phyloP scores from a whole-genome alignment of 2,888 invertebrate species.

The Hirudinaria manillensis region DNA sequence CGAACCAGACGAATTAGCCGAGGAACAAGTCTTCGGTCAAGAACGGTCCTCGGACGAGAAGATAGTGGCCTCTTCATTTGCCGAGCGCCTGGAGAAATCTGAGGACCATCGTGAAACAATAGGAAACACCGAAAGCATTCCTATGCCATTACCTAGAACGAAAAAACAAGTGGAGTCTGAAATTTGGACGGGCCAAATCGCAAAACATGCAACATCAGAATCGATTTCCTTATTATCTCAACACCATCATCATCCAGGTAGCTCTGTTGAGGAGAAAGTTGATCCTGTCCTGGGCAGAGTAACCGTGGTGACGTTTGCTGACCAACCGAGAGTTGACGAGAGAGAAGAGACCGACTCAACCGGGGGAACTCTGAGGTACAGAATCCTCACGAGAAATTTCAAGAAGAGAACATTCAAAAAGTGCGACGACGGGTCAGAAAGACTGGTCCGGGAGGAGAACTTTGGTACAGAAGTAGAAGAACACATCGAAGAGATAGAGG shows the following conservation, averaged over 20 bases:
- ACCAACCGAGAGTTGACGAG: slow-evolving; percentile 26
- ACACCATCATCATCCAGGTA: neutral
- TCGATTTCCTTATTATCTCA: neutral
- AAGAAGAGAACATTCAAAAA: neutral
- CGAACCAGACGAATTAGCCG: neutral
- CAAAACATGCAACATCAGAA: neutral
- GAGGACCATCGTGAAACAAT: neutral
- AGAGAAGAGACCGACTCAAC: slow-evolving; percentile 17
- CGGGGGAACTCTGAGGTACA: slow-evolving; percentile 18
- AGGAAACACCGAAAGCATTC: neutral
- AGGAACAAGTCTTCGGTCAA: neutral
- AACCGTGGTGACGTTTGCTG: neutral
- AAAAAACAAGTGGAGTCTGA: neutral
- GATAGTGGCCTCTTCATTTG: neutral
- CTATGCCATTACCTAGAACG: neutral
- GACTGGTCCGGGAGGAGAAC: slow-evolving; percentile 1
- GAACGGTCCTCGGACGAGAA: neutral
- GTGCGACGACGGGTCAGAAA: neutral
- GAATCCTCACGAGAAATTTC: slow-evolving; percentile 22
- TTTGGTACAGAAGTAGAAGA: slow-evolving; percentile 26
- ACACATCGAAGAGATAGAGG: slow-evolving; percentile 24
- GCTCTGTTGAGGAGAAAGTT: neutral
- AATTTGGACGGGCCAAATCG: neutral
- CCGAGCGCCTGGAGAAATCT: neutral
- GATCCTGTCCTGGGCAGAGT: slow-evolving; percentile 21